Evolutionary conservation across 1,140 invertebrate genomes (phyloP).

Genomic region (Euschistus heros): DNA sequence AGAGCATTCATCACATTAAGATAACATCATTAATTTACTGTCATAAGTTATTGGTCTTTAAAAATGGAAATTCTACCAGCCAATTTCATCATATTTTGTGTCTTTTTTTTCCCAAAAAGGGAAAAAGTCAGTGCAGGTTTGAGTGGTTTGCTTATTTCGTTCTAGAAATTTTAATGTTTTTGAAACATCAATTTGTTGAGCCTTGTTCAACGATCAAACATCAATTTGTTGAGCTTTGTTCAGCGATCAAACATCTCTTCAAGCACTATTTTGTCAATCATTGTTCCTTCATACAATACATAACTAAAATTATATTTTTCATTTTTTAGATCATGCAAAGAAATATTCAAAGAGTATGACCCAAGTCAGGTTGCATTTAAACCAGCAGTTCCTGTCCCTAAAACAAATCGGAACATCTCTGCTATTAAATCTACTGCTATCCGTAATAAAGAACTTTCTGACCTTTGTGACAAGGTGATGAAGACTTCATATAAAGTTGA

Average conservation of each 20-base stretch:
- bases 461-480: conserved; percentile 12
- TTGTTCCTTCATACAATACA: neutral
- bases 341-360: conserved; percentile 47
- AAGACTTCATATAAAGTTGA: neutral
- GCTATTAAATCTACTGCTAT: conserved; percentile 7
- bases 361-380: conserved; percentile 54
- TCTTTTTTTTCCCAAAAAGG: no score
- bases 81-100: no score
- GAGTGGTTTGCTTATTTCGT: neutral
- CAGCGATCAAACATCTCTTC: neutral
- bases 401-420: conserved; percentile 26
- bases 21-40: neutral
- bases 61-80: no score
- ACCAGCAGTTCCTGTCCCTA: conserved; percentile 46
- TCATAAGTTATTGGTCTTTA: no score
- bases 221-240: neutral
- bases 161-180: neutral
- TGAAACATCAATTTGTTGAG: neutral
- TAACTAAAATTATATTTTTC: conserved; percentile 18
- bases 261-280: neutral
- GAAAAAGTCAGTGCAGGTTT: no score
- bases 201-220: neutral
- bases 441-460: conserved; percentile 7
- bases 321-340: conserved; percentile 38
- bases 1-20: neutral